Percentiles rank a stretch among this genome's conserved stretches.
Conservation (phyloP, 1,140 invertebrate genomes). For the Brachionus sp. region DNA sequence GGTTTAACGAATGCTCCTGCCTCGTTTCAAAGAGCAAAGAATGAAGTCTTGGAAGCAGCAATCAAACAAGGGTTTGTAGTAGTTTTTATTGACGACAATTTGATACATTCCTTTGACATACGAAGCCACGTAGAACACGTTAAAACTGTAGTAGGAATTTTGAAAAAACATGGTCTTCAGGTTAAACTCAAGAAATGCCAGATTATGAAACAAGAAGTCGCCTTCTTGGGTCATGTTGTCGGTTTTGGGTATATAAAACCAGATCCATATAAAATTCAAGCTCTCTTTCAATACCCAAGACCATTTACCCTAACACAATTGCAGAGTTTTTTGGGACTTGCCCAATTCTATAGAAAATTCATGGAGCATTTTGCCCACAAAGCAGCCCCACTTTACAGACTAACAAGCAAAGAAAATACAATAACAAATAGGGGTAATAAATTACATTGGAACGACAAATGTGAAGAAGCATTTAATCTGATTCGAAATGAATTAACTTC, state of each 20-base stretch:
- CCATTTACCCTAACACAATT: slow-evolving; percentile 45
- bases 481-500: neutral
- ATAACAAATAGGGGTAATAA: neutral
- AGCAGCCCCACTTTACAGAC: neutral
- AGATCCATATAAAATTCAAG: slow-evolving; percentile 47
- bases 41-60: slow-evolving; percentile 45
- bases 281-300: slow-evolving; percentile 47
- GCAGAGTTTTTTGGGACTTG: slow-evolving; percentile 50
- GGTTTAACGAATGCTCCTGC: slow-evolving; percentile 56
- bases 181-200: slow-evolving; percentile 57
- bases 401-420: neutral
- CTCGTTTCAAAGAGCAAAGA: slow-evolving; percentile 54
- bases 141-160: slow-evolving; percentile 51
- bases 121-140: neutral
- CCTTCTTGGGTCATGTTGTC: slow-evolving; percentile 47
- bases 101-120: neutral
- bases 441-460: neutral
- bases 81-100: neutral
- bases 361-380: neutral
- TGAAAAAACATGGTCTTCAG: slow-evolving; percentile 54
- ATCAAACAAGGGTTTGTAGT: neutral
- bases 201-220: slow-evolving; percentile 49
- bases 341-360: slow-evolving; percentile 24
- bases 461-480: slow-evolving; percentile 3
- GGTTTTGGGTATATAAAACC: slow-evolving; percentile 46